These are phyloP conservation scores for Delphinapterus leucas DNA, from an alignment of 2,113 vertebrate genomes.

Conservation along the genomic window DNA sequence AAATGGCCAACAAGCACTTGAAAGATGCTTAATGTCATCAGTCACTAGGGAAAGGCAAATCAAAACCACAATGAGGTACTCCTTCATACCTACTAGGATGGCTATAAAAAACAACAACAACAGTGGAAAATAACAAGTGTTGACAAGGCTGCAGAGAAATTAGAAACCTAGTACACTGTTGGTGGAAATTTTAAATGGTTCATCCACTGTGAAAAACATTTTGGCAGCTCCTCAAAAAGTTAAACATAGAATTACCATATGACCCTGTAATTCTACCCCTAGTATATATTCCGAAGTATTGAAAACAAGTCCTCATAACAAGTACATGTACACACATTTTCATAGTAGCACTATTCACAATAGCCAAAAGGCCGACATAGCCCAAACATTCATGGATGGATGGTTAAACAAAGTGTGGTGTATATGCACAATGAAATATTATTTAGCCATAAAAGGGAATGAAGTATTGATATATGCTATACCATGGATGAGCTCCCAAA, in stretches of 20 bases:
- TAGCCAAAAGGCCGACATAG: background rate
- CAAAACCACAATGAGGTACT: background rate
- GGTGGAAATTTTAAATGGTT: background rate
- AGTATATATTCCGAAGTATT: background rate
- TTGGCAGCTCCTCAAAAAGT: background rate
- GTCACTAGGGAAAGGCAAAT: background rate
- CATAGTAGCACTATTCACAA: background rate
- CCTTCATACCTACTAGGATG: background rate
- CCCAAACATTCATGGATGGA: background rate
- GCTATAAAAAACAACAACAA: background rate
- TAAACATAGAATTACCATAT: background rate
- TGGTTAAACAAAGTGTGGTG: background rate
- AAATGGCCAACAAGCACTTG: background rate
- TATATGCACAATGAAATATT: background rate
- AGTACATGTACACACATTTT: background rate
- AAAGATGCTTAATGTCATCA: background rate
- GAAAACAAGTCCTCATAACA: background rate
- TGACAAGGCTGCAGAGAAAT: background rate
- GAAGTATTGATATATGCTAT: background rate
- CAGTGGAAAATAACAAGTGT: background rate
- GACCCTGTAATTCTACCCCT: background rate
- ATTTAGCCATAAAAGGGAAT: background rate
- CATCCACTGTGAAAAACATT: background rate
- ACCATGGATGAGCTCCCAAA: background rate
- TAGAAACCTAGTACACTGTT: background rate